Base-by-base conservation (phyloP, 2,797 vertebrate species). In the Alouatta caraya region DNA sequence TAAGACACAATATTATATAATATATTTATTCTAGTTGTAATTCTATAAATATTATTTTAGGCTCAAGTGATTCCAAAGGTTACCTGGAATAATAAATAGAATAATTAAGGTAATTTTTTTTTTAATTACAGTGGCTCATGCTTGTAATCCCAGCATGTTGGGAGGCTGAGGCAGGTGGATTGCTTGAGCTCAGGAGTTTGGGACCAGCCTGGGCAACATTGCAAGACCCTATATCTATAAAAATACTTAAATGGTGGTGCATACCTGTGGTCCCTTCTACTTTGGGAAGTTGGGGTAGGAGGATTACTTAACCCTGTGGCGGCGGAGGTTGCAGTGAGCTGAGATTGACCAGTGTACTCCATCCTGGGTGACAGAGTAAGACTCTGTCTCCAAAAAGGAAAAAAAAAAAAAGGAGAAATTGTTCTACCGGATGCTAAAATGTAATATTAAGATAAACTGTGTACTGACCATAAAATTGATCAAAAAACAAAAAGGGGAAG, bases 21-120 rank as follows among this genome's bases (percentile, higher is more conserved):
- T 91, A 80, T n/a, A 26, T 82, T 72, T 86, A 70, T 93, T 95
- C 33, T 94, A 82, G 67, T 95, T 67, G 50, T 50, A 76, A 82
- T 76, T 48, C 30, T 50, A 84, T 48, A 30, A 78, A 76, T 55
- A 64, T 24, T 76, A 48, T 95, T 94, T 81, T 72, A 90, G 28
- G 46, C 46, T 33, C 73, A 90, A 67, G n/a, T 44, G n/a, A 80
- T 94, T 70, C 17, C 33, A 72, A 8, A 81, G 93, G 11, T 94
- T 90, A 73, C 9, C 70, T 93, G 39, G 52, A 93, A 72, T 92
- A 78, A 81, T 73, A 82, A 88, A 26, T 78, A 92, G 9, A 91
- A 80, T 15, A 94, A 26, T 96, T 33, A 89, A 26, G 22, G 12
- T 46, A 46, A 82, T 80, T 15, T 70, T 67, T 0, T 52, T 52